Evolutionary conservation across 2,797 vertebrate species (phyloP), one percentile per base, ranked within the genome.

Genomic region (Ptychadena robeensis): DNA sequence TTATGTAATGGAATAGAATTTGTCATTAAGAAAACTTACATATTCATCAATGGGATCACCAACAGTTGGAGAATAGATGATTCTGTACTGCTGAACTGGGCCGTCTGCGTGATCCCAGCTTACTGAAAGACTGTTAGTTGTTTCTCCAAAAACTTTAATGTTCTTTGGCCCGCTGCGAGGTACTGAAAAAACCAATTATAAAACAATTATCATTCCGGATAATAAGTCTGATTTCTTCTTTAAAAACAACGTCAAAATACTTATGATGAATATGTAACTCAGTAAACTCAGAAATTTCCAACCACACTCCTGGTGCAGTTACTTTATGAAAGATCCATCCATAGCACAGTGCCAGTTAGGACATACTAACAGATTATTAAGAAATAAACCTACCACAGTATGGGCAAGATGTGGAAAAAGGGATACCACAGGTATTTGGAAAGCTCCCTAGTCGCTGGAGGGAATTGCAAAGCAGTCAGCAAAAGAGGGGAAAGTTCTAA

Each of bases 31-130:
- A 2, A 22, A 38, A 95, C 97, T 95, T 88, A 99, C 98, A 14
- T 95, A 96, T 92, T 98, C 95, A 8, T 97, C 97, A 0, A 97
- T 96, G 66, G 97, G 96, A 85, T 97, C 97, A 68, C 97, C 97
- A 0, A 93, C 93, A 28, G 94, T 88, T 30, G 97, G 95, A 14
- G 96, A 95, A 82, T 98, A 99, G 88, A 91, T 88, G 48, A 99
- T 96, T 88, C 88, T 93, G 87, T 99, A 99, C 80, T 98, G 97
- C 74, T 94, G 93, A 10, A 99, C 97, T 0, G 96, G 95, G 0
- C 98, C 98, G 68, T 98, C 97, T 0, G 97, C 98, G 22, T 98
- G 97, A 81, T 98, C 97, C 98, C 98, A 99, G 82, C 94, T 92
- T 0, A 98, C 94, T 80, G 95, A 97, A 63, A 99, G 94, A 34